Evolutionary conservation across 2,113 vertebrate genomes (phyloP), one percentile per base, ranked within the genome.

Genomic region (Morone chrysops): DNA sequence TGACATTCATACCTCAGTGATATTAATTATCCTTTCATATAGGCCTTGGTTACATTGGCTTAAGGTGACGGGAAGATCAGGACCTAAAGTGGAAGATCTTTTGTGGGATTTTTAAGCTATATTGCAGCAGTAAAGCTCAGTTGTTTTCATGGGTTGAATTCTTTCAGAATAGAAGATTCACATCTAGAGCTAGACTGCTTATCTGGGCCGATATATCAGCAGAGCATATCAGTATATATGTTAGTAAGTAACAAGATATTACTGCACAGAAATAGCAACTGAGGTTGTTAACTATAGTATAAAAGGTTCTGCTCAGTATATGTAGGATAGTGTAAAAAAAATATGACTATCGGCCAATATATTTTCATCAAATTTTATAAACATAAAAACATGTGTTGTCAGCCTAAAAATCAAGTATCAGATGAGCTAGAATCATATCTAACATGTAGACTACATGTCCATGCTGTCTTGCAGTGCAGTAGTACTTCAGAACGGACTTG

Each of bases 1-100:
- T 59, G 16, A 45, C 57, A 78, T 31, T 75, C 6, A 59, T 54
- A 31, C 10, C 8, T 31, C 17, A 59, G 63, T 70, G 61, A 67
- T 65, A 56, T 51, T 62, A 53, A 65, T 59, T 61, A 53, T 36
- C 4, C 14, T 53, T 40, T 45, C 16, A 22, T 18, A 41, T 12
- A 45, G 70, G 17, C 22, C 14, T 59, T 68, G 7, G 51, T 66
- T 48, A 36, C 36, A 38, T 20, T 4, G 13, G 31, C 31, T 45
- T 53, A 47, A 10, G 25, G 13, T 12, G 9, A 41, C 25, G 6
- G 16, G 14, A 22, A 66, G 31, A 38, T 3, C 12, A 2, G 4
- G 17, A 16, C 12, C 13, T 43, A 47, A 14, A 17, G 4, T 45
- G 20, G 12, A 22, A 8, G n/a, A 41, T 47, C 13, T 31, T 31